Conservation (phyloP, 1,140 invertebrate species). For the Argopecten irradians region DNA sequence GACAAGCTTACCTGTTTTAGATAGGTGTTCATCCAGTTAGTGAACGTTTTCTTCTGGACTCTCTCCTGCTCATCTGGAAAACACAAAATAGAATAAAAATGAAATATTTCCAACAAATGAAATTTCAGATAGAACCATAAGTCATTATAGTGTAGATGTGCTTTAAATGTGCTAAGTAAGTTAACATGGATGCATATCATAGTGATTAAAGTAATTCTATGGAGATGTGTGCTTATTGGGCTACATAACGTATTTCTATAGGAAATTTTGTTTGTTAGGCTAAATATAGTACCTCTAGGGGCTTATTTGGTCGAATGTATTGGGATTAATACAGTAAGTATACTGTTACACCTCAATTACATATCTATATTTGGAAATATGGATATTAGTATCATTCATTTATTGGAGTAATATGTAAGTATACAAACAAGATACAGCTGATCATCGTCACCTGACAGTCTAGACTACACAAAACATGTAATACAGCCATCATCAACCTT, state of each 20-base stretch:
- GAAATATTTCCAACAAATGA: not conserved
- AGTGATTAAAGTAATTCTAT: not conserved
- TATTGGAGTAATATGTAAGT: too few species aligned
- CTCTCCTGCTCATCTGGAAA: slow-evolving; percentile 95
- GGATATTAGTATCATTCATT: too few species aligned
- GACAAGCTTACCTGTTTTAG: slow-evolving; percentile 86
- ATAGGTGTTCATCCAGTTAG: slow-evolving; percentile 97
- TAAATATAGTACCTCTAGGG: too few species aligned
- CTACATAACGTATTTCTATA: not conserved
- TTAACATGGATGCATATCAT: not conserved
- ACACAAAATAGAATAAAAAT: slow-evolving; percentile 40
- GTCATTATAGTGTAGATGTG: not conserved
- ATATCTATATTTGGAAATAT: too few species aligned
- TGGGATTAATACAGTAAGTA: too few species aligned
- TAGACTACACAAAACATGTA: too few species aligned
- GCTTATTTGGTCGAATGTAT: too few species aligned
- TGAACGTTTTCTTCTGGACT: slow-evolving; percentile 96
- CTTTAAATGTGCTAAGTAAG: not conserved
- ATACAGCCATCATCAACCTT: too few species aligned
- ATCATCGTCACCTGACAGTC: too few species aligned
- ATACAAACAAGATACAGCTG: too few species aligned
- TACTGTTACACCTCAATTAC: too few species aligned
- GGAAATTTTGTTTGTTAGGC: too few species aligned
- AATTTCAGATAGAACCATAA: not conserved
- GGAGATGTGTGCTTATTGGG: not conserved